phyloP scores from a whole-genome alignment of 2,888 invertebrate species.

The Athalia circularis region DNA sequence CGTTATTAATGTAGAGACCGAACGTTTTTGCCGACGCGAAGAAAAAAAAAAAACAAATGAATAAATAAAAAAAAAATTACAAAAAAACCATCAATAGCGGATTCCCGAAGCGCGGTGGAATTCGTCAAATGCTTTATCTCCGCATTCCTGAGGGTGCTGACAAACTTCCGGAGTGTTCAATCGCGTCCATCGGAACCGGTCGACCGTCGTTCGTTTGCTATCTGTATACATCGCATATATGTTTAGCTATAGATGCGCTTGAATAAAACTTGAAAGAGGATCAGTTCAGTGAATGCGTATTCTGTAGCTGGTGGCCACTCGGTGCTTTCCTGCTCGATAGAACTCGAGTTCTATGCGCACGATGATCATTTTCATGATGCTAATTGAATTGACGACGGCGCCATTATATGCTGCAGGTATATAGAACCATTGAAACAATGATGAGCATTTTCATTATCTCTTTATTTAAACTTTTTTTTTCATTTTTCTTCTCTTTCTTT shows the following conservation, averaged over 20 bases:
- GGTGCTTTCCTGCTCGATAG: neutral
- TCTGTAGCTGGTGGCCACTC: slow-evolving; percentile 1
- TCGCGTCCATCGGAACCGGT: neutral
- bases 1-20: too few species aligned
- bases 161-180: slow-evolving; percentile 4
- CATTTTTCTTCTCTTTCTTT: too few species aligned
- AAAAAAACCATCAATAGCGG: neutral
- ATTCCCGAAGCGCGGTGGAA: slow-evolving; percentile 3
- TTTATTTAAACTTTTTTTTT: too few species aligned
- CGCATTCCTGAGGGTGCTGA: slow-evolving; percentile 10
- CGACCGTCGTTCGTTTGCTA: too few species aligned
- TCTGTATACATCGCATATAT: too few species aligned
- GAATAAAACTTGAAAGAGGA: slow-evolving; percentile 26
- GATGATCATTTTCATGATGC: slow-evolving; percentile 6
- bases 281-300: slow-evolving; percentile 18
- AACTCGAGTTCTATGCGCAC: neutral
- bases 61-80: neutral
- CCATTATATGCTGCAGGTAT: neutral
- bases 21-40: too few species aligned
- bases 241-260: slow-evolving; percentile 15
- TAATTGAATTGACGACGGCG: neutral
- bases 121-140: slow-evolving; percentile 9
- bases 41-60: too few species aligned
- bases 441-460: neutral
- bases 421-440: neutral